Percentiles rank a stretch among this genome's conserved stretches.
These are phyloP conservation scores for Suncus etruscus DNA, from an alignment of 2,113 vertebrate genomes.

Conservation along the genomic window DNA sequence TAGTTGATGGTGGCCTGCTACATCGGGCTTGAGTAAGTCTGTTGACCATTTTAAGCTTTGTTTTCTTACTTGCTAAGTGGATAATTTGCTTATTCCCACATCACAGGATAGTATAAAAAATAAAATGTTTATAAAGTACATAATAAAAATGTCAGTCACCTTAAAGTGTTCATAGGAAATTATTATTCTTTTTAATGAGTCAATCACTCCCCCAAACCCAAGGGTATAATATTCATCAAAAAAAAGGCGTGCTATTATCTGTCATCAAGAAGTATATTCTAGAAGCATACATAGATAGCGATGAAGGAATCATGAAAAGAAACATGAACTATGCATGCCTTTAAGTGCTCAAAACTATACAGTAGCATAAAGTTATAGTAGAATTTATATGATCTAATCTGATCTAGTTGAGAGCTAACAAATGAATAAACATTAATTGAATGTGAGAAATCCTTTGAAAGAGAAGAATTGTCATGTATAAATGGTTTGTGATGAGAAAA, in stretches of 20 bases:
- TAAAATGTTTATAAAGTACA: conserved; percentile 45
- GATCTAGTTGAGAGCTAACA: not conserved
- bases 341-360: not conserved
- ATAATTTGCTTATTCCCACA: not conserved
- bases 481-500: not conserved
- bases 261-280: not conserved
- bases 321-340: not conserved
- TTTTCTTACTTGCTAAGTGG: conserved; percentile 24
- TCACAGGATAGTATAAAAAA: not conserved
- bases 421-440: not conserved
- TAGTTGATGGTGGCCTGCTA: not conserved
- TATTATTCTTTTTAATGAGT: not conserved
- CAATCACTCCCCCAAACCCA: not conserved
- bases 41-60: conserved; percentile 13
- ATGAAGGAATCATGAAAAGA: not conserved
- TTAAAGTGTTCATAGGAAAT: not conserved
- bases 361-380: not conserved
- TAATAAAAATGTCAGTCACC: not conserved
- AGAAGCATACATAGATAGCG: not conserved
- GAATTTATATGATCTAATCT: too few relatives aligned
- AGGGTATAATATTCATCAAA: not conserved
- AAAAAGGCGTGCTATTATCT: not conserved
- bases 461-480: not conserved
- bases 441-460: too few relatives aligned
- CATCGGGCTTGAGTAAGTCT: not conserved